A percentile compares a stretch with the other conserved stretches of the same genome.
Conservation (phyloP, 2,888 invertebrate species). For the Polydrusus pterygomalis region DNA sequence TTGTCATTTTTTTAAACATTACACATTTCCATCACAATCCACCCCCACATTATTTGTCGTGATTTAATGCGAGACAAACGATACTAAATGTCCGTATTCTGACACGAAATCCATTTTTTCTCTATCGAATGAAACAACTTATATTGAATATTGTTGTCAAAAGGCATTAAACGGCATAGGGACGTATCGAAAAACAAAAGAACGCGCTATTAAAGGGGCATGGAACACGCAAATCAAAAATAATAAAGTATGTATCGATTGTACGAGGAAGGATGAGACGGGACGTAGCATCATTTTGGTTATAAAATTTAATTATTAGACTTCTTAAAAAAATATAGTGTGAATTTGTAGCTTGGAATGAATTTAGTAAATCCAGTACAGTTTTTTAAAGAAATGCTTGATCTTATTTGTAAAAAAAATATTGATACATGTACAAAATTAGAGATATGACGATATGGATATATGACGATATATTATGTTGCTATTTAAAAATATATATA, state of each 20-base stretch:
- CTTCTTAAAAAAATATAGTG: too few relatives aligned
- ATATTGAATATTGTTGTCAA: constrained; percentile 57
- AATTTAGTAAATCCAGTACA: too few relatives aligned
- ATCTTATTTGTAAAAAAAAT: too few relatives aligned
- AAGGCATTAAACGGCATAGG: constrained; percentile 55
- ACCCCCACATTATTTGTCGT: constrained; percentile 42
- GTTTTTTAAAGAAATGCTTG: too few relatives aligned
- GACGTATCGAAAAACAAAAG: constrained; percentile 57
- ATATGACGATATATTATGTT: too few relatives aligned
- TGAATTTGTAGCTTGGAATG: too few relatives aligned
- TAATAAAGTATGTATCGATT: constrained; percentile 50
- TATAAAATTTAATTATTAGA: too few relatives aligned
- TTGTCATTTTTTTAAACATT: constrained; percentile 33
- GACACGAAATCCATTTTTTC: constrained; percentile 54
- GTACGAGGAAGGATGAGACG: constrained; percentile 22
- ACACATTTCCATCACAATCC: constrained; percentile 44
- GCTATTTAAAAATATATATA: too few relatives aligned
- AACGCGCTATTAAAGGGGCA: constrained; percentile 50
- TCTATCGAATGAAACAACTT: constrained; percentile 53
- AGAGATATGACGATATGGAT: too few relatives aligned
- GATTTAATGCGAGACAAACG: constrained; percentile 53
- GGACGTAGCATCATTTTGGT: constrained; percentile 9
- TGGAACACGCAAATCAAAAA: constrained; percentile 56
- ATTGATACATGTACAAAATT: too few relatives aligned
- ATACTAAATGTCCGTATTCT: constrained; percentile 47